Evolutionary conservation across 2,113 vertebrate species (phyloP).

Genomic region (Prochilodus magdalenae): DNA sequence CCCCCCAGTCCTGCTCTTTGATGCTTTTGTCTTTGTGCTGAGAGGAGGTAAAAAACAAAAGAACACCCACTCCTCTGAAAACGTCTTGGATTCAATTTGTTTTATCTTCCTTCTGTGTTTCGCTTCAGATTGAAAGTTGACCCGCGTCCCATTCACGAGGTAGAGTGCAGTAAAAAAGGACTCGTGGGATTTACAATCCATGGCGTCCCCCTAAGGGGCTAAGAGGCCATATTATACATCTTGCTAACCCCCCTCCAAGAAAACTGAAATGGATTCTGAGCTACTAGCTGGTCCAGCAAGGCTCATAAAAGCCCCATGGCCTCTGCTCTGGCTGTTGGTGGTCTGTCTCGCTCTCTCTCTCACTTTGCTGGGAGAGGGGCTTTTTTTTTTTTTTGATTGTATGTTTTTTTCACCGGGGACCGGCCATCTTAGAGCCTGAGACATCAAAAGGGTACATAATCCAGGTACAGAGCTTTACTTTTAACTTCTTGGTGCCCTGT

Average conservation of each 20-base stretch:
- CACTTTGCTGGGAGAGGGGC: constrained; percentile 47
- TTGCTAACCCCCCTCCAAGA: constrained; percentile 17
- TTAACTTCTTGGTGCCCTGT: constrained; percentile 55
- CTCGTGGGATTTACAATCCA: constrained; percentile 55
- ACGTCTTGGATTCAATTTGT: constrained; percentile 25
- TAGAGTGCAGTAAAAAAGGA: constrained; percentile 46
- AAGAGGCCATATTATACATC: constrained; percentile 45
- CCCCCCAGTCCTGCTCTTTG: constrained; percentile 46
- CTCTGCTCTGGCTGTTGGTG: constrained; percentile 65
- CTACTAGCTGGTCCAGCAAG: constrained; percentile 55
- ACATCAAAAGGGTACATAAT: constrained; percentile 75
- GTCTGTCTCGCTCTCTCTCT: constrained; percentile 52
- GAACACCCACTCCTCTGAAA: neutral
- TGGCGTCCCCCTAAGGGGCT: constrained; percentile 39
- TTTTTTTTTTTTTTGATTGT: constrained; percentile 56
- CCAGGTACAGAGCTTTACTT: constrained; percentile 60
- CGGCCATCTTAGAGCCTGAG: constrained; percentile 49
- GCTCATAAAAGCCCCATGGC: constrained; percentile 60
- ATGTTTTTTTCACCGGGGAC: constrained; percentile 58
- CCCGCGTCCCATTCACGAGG: constrained; percentile 46
- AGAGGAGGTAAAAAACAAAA: constrained; percentile 18
- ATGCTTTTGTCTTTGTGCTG: constrained; percentile 42
- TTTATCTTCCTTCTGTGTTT: constrained; percentile 36
- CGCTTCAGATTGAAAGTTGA: constrained; percentile 50
- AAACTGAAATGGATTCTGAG: constrained; percentile 52